A percentile compares a stretch with the other conserved stretches of the same genome.
Evolutionary conservation across 2,797 vertebrate species (phyloP).

Genomic region (Bryconaethiops microstoma): DNA sequence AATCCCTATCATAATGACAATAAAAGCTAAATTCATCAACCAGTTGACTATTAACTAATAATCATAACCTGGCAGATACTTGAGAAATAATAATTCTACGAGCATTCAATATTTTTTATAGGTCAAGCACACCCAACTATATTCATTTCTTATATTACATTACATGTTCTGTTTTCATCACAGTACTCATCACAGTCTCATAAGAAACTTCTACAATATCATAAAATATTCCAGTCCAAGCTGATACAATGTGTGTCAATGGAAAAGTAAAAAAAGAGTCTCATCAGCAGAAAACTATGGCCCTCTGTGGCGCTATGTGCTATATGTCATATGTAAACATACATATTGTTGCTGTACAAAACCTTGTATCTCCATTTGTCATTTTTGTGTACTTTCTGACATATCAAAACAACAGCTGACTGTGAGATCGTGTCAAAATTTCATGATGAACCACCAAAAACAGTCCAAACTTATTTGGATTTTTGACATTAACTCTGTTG

Average conservation of each 20-base stretch:
- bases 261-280: background rate
- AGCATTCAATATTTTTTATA: constrained; percentile 3
- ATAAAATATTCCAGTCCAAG: constrained; percentile 16
- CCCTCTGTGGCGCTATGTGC: constrained; percentile 54
- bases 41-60: no score
- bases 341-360: background rate
- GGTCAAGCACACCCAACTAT: background rate
- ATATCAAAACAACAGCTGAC: no score
- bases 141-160: constrained; percentile 5
- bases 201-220: constrained; percentile 15
- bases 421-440: no score
- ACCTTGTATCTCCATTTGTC: no score
- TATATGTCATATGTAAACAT: constrained; percentile 55
- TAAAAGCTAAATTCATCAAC: constrained; percentile 2
- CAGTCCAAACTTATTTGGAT: no score
- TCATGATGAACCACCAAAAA: no score
- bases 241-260: background rate
- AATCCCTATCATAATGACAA: constrained; percentile 8
- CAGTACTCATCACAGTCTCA: constrained; percentile 6
- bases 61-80: background rate
- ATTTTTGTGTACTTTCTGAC: no score
- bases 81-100: background rate
- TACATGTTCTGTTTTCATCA: constrained; percentile 3
- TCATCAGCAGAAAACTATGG: constrained; percentile 19
- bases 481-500: no score